Base-by-base conservation (phyloP, 2,797 vertebrate genomes). In the Paramormyrops hopkinsi region DNA sequence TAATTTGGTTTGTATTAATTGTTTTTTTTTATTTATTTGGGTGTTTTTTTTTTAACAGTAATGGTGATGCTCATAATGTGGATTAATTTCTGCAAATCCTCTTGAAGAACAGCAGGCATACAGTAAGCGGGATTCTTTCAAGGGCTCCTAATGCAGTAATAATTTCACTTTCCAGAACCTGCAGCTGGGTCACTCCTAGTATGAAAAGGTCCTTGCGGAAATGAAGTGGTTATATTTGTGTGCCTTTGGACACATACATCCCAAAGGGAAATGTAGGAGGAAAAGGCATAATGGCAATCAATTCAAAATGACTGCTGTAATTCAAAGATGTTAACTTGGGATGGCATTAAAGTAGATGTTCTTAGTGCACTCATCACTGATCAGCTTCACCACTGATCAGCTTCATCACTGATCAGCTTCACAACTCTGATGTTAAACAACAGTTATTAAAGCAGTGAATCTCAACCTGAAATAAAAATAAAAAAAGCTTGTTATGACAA, bases 381-480 rank as follows among this genome's bases (percentile, higher is more conserved):
- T 7, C 33, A 41, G 69, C 33, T 65, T 41, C 76, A 17, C 37
- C 62, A 69, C 25, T 69, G 25, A 12, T 29, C 62, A 73, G 65
- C 29, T 62, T 33, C 69, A 65, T 6, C 62, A 69, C 11, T 69
- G 25, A 69, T 29, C 62, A 73, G 65, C 12, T 62, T 37, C 73
- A 69, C 37, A 44, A 44, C 73, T 79, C 17, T 44, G 37, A 79
- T 44, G 73, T 79, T 44, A 44, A 62, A 83, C 17, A 84, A 89
- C 19, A 41, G 62, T 84, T 89, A 48, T 89, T 82, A 56, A 51
- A 82, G 88, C 65, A 73, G 65, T 82, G 50, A 33, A 54, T 53
- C 50, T 88, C 50, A 22, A 46, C 88, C 88, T 89, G 88, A 33
- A 89, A 89, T 46, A 19, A 37, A 25, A 41, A 65, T 17, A 54